These are phyloP conservation scores for Hirtodrosophila cameraria DNA, from an alignment of 2,888 invertebrate species.

Conservation along the genomic window DNA sequence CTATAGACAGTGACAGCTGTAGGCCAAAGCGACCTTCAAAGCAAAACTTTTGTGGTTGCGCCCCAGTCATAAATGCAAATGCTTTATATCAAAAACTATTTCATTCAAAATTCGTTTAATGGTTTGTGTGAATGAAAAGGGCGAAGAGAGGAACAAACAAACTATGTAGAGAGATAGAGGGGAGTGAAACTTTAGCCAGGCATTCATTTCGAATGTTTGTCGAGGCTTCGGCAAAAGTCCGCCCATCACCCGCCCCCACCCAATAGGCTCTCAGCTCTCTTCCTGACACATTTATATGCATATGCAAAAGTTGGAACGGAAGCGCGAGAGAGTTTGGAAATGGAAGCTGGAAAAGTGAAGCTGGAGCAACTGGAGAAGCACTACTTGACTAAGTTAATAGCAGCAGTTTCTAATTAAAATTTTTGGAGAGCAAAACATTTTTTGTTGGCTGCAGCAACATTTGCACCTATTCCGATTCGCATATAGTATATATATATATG, in stretches of 20 bases:
- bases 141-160: too few species aligned
- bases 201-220: slow-evolving; percentile 61
- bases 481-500: background rate
- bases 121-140: background rate
- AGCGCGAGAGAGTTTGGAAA: slow-evolving; percentile 29
- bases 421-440: slow-evolving; percentile 55
- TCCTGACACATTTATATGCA: slow-evolving; percentile 64
- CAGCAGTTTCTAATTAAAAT: slow-evolving; percentile 77
- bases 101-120: slow-evolving; percentile 59
- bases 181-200: slow-evolving; percentile 33
- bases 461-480: slow-evolving; percentile 39
- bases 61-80: slow-evolving; percentile 69
- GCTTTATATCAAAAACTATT: slow-evolving; percentile 58
- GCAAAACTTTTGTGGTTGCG: slow-evolving; percentile 24
- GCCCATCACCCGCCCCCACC: background rate
- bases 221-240: slow-evolving; percentile 36
- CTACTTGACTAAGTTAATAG: slow-evolving; percentile 71
- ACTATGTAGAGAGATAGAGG: slow-evolving; percentile 6
- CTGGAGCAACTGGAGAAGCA: slow-evolving; percentile 4
- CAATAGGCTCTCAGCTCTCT: background rate
- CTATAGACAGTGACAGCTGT: slow-evolving; percentile 20
- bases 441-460: slow-evolving; percentile 39
- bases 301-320: slow-evolving; percentile 56
- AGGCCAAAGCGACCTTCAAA: slow-evolving; percentile 28
- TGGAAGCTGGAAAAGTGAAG: background rate